Evolutionary conservation across 2,888 invertebrate species (phyloP).

Genomic region (Cylloceria caligata): DNA sequence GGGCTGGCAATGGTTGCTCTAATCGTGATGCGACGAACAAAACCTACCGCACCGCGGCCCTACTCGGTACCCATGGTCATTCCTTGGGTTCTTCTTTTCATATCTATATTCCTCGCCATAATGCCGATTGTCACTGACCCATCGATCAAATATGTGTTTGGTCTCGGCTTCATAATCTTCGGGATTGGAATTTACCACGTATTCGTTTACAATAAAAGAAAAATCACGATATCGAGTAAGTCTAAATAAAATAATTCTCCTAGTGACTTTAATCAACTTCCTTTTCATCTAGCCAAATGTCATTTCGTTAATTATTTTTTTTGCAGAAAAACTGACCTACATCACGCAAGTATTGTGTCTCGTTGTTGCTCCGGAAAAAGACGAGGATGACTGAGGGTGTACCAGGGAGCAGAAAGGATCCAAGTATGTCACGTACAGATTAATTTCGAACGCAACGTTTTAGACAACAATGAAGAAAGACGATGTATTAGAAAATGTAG

Average conservation of each 20-base stretch:
- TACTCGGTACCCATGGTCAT: conserved; percentile 91
- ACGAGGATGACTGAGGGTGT: conserved; percentile 68
- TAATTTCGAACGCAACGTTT: neutral
- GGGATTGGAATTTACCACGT: conserved; percentile 91
- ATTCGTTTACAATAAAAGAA: conserved; percentile 90
- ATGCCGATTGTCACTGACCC: conserved; percentile 92
- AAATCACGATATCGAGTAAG: conserved; percentile 89
- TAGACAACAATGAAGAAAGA: neutral
- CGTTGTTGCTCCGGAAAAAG: conserved; percentile 87
- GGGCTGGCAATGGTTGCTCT: conserved; percentile 93
- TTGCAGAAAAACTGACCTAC: conserved; percentile 88
- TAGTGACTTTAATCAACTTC: neutral
- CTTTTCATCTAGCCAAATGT: neutral
- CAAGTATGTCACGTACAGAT: neutral
- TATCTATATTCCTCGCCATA: conserved; percentile 90
- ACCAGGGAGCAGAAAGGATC: neutral
- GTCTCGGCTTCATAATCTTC: conserved; percentile 89
- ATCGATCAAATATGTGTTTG: conserved; percentile 91
- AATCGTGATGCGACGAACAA: conserved; percentile 90
- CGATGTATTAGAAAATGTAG: no score
- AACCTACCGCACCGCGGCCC: conserved; percentile 89
- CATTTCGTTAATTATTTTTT: conserved; percentile 69
- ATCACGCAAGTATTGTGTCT: conserved; percentile 89
- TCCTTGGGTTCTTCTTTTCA: conserved; percentile 89
- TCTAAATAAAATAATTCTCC: conserved; percentile 44